Percentiles rank a stretch among this genome's conserved stretches.
These are phyloP conservation scores for Cryptosula pallasiana DNA, from an alignment of 2,888 invertebrate species.

Conservation along the genomic window DNA sequence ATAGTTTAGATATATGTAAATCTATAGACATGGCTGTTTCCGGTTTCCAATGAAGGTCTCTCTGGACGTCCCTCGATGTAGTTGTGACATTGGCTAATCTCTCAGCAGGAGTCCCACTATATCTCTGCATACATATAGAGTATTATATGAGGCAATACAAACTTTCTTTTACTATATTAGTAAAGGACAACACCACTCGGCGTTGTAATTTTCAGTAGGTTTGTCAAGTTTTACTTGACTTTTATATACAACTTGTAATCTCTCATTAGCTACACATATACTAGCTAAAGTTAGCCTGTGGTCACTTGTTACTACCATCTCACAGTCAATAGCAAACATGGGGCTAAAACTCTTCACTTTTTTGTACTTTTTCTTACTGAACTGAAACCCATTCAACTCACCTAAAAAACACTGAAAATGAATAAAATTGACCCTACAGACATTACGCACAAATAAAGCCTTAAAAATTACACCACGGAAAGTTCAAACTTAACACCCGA, in stretches of 20 bases:
- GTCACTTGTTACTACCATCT: conserved; percentile 65
- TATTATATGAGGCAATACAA: too few relatives aligned
- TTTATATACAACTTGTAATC: conserved; percentile 71
- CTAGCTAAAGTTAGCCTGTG: conserved; percentile 74
- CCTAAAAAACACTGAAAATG: too few relatives aligned
- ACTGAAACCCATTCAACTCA: conserved; percentile 58
- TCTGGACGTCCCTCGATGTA: conserved; percentile 73
- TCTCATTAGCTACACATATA: conserved; percentile 81
- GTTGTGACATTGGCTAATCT: conserved; percentile 71
- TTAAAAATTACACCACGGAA: too few relatives aligned
- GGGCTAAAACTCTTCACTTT: conserved; percentile 75
- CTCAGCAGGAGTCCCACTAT: conserved; percentile 72
- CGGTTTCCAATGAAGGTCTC: conserved; percentile 58
- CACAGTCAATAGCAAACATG: conserved; percentile 88
- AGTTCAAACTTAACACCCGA: too few relatives aligned
- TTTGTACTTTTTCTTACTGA: conserved; percentile 70
- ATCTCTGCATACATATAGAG: conserved; percentile 48
- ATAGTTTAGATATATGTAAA: not conserved
- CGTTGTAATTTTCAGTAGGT: conserved; percentile 78
- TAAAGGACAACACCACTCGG: too few relatives aligned
- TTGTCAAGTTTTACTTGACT: conserved; percentile 79
- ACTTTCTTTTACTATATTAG: too few relatives aligned
- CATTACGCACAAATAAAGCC: too few relatives aligned
- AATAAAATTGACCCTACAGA: too few relatives aligned
- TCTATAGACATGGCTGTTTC: not conserved